Evolutionary conservation across 2,888 invertebrate species (phyloP).

Genomic region (Oligia strigilis): DNA sequence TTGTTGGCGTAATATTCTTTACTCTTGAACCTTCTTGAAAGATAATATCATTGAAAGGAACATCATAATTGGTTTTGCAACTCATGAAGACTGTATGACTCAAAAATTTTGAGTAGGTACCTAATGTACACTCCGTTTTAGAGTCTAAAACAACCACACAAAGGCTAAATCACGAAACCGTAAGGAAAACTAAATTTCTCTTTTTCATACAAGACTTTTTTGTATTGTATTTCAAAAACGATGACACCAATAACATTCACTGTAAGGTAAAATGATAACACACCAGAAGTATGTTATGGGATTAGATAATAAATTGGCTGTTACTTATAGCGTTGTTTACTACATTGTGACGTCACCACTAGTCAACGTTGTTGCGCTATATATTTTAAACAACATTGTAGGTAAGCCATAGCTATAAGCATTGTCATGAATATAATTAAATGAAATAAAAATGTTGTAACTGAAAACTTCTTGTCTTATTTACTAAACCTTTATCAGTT

Average conservation of each 20-base stretch:
- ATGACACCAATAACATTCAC: constrained; percentile 79
- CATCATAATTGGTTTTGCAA: not conserved
- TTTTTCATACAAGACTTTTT: not conserved
- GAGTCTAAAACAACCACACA: not conserved
- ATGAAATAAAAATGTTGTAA: constrained; percentile 72
- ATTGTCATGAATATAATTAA: constrained; percentile 70
- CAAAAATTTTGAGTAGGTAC: not conserved
- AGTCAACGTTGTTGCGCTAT: constrained; percentile 44
- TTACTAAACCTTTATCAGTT: constrained; percentile 10
- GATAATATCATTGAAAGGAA: constrained; percentile 5
- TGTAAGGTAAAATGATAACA: constrained; percentile 88
- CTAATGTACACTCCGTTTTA: not conserved
- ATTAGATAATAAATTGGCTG: constrained; percentile 70
- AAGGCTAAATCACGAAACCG: not conserved
- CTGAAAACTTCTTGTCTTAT: constrained; percentile 46
- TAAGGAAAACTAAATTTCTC: too few relatives aligned
- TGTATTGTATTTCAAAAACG: constrained; percentile 79
- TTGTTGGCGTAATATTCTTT: constrained; percentile 1
- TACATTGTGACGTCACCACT: constrained; percentile 50
- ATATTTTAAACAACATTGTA: constrained; percentile 69
- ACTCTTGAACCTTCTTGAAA: constrained; percentile 5
- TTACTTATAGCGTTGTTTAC: constrained; percentile 68
- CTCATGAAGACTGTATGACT: not conserved
- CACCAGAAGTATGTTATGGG: constrained; percentile 83
- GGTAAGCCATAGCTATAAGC: constrained; percentile 67